Conservation (phyloP, 2,888 invertebrate species). For the Tineola bisselliella region DNA sequence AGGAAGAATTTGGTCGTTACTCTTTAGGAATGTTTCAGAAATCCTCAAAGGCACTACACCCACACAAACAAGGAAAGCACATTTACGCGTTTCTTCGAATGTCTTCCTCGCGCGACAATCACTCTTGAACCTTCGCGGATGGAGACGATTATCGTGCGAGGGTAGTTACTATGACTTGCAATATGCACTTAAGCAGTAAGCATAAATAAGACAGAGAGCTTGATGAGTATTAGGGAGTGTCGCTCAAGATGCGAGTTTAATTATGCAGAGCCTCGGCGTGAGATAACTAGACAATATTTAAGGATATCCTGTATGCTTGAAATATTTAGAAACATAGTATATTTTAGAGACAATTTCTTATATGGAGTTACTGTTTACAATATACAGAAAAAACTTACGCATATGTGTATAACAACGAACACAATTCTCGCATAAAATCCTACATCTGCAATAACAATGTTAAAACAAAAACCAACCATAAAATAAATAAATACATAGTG, state of each 20-base stretch:
- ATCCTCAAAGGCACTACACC: slow-evolving; percentile 10
- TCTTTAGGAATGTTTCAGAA: slow-evolving; percentile 4
- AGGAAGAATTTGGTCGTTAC: background rate
- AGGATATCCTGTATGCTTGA: background rate
- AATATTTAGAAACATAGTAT: background rate
- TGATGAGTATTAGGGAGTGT: slow-evolving; percentile 14
- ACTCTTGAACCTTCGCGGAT: background rate
- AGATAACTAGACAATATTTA: background rate
- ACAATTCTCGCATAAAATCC: background rate
- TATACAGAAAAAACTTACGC: no score
- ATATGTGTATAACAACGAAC: no score
- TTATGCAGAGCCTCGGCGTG: slow-evolving; percentile 28
- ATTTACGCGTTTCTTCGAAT: background rate
- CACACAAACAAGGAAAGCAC: slow-evolving; percentile 10
- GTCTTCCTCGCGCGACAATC: background rate
- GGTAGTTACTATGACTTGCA: slow-evolving; percentile 10
- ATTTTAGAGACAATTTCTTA: no score
- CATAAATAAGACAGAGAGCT: slow-evolving; percentile 8
- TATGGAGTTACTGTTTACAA: no score
- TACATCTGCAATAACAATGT: background rate
- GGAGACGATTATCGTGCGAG: background rate
- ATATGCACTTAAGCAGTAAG: slow-evolving; percentile 14
- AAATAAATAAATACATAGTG: background rate
- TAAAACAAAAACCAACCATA: background rate
- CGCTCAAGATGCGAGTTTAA: slow-evolving; percentile 22